Conservation (phyloP, 2,797 vertebrate genomes). For the Microhierax caerulescens region DNA sequence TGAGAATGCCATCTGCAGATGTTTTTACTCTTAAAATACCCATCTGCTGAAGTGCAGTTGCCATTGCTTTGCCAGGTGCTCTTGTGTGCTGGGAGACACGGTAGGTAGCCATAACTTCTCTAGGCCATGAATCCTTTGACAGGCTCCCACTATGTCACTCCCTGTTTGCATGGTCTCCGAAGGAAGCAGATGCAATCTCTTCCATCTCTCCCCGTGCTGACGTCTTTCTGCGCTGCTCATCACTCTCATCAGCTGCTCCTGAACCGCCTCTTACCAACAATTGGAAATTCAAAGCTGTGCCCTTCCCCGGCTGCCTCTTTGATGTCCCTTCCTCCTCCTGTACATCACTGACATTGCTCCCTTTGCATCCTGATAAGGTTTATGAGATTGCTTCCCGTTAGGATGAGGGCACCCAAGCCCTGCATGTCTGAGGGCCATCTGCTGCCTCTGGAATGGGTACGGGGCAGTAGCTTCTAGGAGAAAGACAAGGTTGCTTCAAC, state of each 20-base stretch:
- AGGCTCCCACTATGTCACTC: background rate
- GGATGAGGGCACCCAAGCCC: background rate
- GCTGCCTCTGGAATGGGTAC: background rate
- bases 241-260: slow-evolving; percentile 43
- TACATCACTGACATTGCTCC: background rate
- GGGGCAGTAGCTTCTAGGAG: background rate
- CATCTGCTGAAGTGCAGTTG: background rate
- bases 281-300: slow-evolving; percentile 38
- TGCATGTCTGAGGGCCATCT: background rate
- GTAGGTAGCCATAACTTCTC: background rate
- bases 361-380: background rate
- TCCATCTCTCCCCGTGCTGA: background rate
- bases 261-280: background rate
- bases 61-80: background rate
- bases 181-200: slow-evolving; percentile 42
- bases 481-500: background rate
- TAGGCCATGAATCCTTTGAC: background rate
- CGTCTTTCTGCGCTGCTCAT: slow-evolving; percentile 33
- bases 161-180: slow-evolving; percentile 3
- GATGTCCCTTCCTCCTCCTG: slow-evolving; percentile 9
- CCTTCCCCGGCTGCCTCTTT: background rate
- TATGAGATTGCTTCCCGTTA: slow-evolving; percentile 1
- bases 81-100: background rate
- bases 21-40: background rate
- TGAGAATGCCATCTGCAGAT: background rate